Evolutionary conservation across 2,113 vertebrate genomes (phyloP), one percentile per base, ranked within the genome.

Genomic region (Grammomys dolichurus): DNA sequence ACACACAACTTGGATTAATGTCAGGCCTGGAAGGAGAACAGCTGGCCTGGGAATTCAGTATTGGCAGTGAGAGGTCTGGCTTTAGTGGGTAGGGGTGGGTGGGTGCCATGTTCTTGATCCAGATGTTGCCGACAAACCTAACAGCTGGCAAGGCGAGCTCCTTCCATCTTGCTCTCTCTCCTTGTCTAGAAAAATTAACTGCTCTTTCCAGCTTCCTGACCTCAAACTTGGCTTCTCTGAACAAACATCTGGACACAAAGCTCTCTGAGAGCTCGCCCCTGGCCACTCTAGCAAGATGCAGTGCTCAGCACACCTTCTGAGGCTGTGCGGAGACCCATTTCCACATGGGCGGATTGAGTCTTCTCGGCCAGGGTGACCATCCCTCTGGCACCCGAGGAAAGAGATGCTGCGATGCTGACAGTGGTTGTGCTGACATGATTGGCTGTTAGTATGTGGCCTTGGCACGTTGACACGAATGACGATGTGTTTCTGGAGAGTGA

Each of bases 391-490:
- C 36, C 36, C 11, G 4, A 43, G 78, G 80, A 63, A 70, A 65
- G 56, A 51, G 86, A 72, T 82, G 87, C 0, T 10, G 31, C 0
- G 14, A 60, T 4, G n/a, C 54, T 63, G 5, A 78, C 80, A 54
- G 51, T 24, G 85, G 63, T 86, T 90, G 82, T 91, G 95, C 26
- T 89, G 94, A 92, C 91, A 82, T 76, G 70, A 87, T 36, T 75
- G 46, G 87, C 78, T 76, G 65, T 77, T 95, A 85, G 87, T 16
- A 17, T 40, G 87, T 92, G 81, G n/a, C 65, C 89, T 75, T 81
- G 56, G 91, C 67, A 20, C 4, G 31, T 33, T 33, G 97, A 89
- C 0, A 0, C 20, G 95, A 94, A 76, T 72, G 65, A 85, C n/a
- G 67, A 60, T 10, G 6, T 40, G 67, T 63, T 58, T 67, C 87